Base-by-base conservation (phyloP, 2,888 invertebrate species). In the Oxyteleia sp. region DNA sequence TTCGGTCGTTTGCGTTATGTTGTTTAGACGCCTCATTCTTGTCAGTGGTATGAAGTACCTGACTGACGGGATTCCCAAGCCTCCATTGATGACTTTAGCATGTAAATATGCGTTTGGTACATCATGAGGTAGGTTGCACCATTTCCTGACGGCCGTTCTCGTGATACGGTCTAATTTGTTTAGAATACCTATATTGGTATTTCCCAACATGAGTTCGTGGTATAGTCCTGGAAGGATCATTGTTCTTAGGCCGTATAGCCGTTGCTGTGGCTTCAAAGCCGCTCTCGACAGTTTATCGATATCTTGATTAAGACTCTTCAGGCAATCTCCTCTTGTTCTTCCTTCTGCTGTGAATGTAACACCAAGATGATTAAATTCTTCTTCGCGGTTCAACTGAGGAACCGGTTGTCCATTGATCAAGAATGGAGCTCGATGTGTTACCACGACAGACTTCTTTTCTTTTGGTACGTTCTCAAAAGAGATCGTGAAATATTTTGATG, bases 121-220 rank as follows among this genome's bases (percentile, higher is more conserved):
- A 63, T 91, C 92, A 4, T 85, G 53, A 0, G 91, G 92, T 0
- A 93, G 89, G 20, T 88, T 85, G 3, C 91, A 79, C 87, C 89
- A 89, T 4, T 64, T 82, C 64, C 92, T 84, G 75, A 69, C 89
- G 84, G 1, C 87, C 72, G 5, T 8, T n/a, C 71, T 26, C 2
- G 23, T 2, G 10, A 61, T 47, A 10, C n/a, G 18, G 79, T 93
- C 93, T 23, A 91, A 5, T 41, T 41, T 61, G 2, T 43, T 23
- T 1, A 61, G 15, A 7, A 43, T 61, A 23, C 59, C 43, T 0
- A 43, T 26, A 8, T 23, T 43, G 3, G 26, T 43, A 43, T 26
- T 5, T 0, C 59, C 59, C 0, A 61, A 10, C 4, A 43, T 15
- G 4, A 43, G n/a, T 1, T 15, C 8, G 13, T 61, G 43, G 10